These are phyloP conservation scores for Odontamblyopus rebecca DNA, from an alignment of 2,797 vertebrate genomes.

Conservation along the genomic window DNA sequence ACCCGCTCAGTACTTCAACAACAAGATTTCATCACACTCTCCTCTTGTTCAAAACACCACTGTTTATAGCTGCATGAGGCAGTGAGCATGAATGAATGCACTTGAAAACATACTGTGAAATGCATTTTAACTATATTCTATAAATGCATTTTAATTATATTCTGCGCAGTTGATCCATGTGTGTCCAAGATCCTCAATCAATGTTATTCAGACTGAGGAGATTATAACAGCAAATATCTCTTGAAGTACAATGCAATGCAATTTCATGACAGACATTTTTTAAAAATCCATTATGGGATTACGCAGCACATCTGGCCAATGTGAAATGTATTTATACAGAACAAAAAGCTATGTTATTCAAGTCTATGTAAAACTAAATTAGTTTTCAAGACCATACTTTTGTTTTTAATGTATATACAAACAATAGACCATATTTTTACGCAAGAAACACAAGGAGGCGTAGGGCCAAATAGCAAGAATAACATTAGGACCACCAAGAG, in stretches of 20 bases:
- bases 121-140: neutral
- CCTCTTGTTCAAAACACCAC: neutral
- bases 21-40: conserved; percentile 10
- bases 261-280: neutral
- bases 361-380: no score
- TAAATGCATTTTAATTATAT: neutral
- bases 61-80: conserved; percentile 9
- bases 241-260: neutral
- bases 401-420: no score
- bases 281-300: neutral
- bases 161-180: neutral
- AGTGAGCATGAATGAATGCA: conserved; percentile 4
- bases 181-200: neutral
- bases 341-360: neutral
- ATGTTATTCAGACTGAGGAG: neutral
- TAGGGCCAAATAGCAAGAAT: neutral
- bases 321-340: neutral
- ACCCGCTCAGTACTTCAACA: neutral
- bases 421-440: no score
- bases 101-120: neutral
- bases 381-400: no score
- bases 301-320: conserved; percentile 2
- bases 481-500: neutral
- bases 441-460: neutral
- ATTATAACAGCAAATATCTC: neutral